Evolutionary conservation across 1,140 invertebrate species (phyloP).

Genomic region (Ladona fulva): DNA sequence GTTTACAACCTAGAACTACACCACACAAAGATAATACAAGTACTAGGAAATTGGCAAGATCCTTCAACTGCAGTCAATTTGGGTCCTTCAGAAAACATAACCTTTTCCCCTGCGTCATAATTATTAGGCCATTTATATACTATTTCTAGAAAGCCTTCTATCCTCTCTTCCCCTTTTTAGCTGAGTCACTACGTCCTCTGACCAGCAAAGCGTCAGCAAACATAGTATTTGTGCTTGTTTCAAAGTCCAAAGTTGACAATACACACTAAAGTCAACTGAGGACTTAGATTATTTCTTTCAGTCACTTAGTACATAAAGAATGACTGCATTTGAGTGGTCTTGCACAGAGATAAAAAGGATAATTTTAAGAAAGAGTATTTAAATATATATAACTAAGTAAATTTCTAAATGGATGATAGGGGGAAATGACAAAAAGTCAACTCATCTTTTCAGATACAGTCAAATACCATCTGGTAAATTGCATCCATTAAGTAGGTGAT

Average conservation of each 20-base stretch:
- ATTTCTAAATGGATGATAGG: constrained; percentile 22
- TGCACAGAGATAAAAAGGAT: constrained; percentile 22
- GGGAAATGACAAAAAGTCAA: constrained; percentile 24
- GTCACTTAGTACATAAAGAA: not conserved
- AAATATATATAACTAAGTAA: constrained; percentile 24
- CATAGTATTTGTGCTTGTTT: constrained; percentile 12
- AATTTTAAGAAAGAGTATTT: constrained; percentile 24
- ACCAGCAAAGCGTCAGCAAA: not conserved
- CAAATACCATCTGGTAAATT: constrained; percentile 24
- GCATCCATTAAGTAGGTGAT: constrained; percentile 23
- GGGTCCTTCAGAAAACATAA: not conserved
- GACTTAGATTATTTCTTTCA: not conserved
- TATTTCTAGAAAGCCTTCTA: constrained; percentile 12
- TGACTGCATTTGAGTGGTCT: constrained; percentile 24
- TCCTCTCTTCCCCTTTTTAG: not conserved
- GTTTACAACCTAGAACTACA: constrained; percentile 25
- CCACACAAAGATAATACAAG: constrained; percentile 24
- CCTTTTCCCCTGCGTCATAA: not conserved
- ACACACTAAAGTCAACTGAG: not conserved
- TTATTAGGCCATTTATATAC: constrained; percentile 20
- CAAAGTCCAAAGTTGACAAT: not conserved
- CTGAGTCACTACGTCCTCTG: not conserved
- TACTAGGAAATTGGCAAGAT: constrained; percentile 22
- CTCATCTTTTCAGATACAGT: constrained; percentile 22
- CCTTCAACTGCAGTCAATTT: constrained; percentile 23